Evolutionary conservation across 2,888 invertebrate genomes (phyloP), one percentile per base, ranked within the genome.

Genomic region (Plebejus anna): DNA sequence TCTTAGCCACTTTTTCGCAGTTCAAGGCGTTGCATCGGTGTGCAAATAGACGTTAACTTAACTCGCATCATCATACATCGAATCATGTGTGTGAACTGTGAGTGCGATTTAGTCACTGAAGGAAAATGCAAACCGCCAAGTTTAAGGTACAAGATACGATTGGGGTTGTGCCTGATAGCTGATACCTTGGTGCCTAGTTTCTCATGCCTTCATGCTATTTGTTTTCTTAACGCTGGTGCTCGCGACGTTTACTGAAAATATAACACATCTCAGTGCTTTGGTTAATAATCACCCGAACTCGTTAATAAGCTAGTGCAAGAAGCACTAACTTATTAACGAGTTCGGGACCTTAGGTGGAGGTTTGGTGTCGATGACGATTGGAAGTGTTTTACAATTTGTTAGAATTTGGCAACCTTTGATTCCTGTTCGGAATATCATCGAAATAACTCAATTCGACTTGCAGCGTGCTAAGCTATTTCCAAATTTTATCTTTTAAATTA

Each of bases 241-340:
- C 47, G 47, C 47, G 47, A 47, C 11, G 11, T 47, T 47, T 0
- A 47, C 11, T 11, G 9, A 47, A 11, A 47, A 47, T 9, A 47
- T 47, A 47, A 47, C 47, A 47, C 47, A 9, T 9, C 47, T 72
- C 13, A 6, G 72, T 32, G 72, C 72, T 73, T 73, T 22, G 73
- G 51, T 72, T 72, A n/a, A n/a, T n/a, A n/a, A n/a, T n/a, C n/a
- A n/a, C n/a, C n/a, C n/a, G n/a, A n/a, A n/a, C n/a, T n/a, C n/a
- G n/a, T n/a, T n/a, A n/a, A n/a, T n/a, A n/a, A n/a, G n/a, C n/a
- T n/a, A n/a, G n/a, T n/a, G n/a, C n/a, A n/a, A n/a, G n/a, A n/a
- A n/a, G 47, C 47, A 72, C 47, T 72, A 47, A 47, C 36, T 22
- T 6, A 72, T 11, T 61, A 61, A 61, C 28, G 9, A 59, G 22